A percentile compares a stretch with the other conserved stretches of the same genome.
Evolutionary conservation across 2,113 vertebrate species (phyloP).

Genomic region (Orycteropus afer): DNA sequence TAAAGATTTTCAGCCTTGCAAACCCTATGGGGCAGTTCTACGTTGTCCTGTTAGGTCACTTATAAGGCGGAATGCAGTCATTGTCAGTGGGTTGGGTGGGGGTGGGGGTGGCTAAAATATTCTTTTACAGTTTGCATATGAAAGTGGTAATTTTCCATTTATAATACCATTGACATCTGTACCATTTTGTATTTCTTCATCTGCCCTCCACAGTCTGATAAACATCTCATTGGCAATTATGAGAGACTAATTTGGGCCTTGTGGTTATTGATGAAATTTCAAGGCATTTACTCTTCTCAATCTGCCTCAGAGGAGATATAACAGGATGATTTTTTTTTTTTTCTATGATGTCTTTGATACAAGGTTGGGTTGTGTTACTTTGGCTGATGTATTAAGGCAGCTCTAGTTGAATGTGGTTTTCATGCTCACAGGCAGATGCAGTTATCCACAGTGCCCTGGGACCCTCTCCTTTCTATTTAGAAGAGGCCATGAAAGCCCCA

Average conservation of each 20-base stretch:
- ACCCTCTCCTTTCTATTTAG: background rate
- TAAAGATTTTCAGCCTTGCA: too few species aligned
- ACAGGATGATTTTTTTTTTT: background rate
- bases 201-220: background rate
- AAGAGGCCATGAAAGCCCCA: background rate
- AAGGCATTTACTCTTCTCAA: conserved; percentile 12
- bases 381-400: background rate
- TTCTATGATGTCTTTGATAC: background rate
- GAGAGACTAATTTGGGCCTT: conserved; percentile 21
- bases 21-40: too few species aligned
- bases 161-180: background rate
- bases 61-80: too few species aligned
- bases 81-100: too few species aligned
- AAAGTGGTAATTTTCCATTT: background rate
- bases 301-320: background rate
- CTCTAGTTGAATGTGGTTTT: background rate
- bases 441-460: background rate
- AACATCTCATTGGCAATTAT: background rate
- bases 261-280: background rate
- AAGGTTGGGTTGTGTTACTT: background rate
- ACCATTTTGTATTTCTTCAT: background rate
- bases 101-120: background rate
- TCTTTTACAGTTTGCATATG: conserved; percentile 10
- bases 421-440: background rate
- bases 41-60: too few species aligned